Evolutionary conservation across 2,113 vertebrate species (phyloP), one percentile per base, ranked within the genome.

Genomic region (Gila orcuttii): DNA sequence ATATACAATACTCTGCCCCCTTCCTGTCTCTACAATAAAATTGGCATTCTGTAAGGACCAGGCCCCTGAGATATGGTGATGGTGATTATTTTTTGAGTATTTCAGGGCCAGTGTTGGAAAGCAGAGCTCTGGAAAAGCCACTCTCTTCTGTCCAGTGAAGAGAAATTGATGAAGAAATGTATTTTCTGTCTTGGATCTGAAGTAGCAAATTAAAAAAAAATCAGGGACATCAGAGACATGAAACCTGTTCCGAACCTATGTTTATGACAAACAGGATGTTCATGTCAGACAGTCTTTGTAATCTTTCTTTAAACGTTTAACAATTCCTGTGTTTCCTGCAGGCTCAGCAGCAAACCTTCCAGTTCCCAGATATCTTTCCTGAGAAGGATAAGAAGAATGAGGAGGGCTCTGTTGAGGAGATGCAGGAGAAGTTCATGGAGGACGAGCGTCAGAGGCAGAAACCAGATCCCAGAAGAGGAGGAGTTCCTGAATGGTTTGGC

Each of bases 291-390:
- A 39, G 33, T 80, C n/a, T 36, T 21, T 2, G 78, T 78, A 78
- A 57, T 82, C 69, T 64, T 73, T 42, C n/a, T 64, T 62, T 52
- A 71, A 86, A 80, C 79, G 76, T 64, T 75, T 50, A 85, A 79
- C 52, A 55, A 66, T 85, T 83, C 36, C 45, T 87, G n/a, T 62
- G 92, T 85, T 87, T 84, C 64, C 28, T 74, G 85, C 89, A 99
- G 98, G 95, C 94, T 1, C 94, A 96, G 33, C 95, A 95, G 88
- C 97, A 98, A 93, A 97, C 96, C 6, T 99, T 99, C 93, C 92
- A 93, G 83, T 99, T 99, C 92, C 98, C 98, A 7, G 94, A 99
- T 88, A 93, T 99, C 87, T 99, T 98, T 92, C 97, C 90, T 23
- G 93, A 94, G 90, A 96, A 93, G 91, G 93, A 93, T 69, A 31